Evolutionary conservation across 2,113 vertebrate genomes (phyloP).

Genomic region (Lophius piscatorius): DNA sequence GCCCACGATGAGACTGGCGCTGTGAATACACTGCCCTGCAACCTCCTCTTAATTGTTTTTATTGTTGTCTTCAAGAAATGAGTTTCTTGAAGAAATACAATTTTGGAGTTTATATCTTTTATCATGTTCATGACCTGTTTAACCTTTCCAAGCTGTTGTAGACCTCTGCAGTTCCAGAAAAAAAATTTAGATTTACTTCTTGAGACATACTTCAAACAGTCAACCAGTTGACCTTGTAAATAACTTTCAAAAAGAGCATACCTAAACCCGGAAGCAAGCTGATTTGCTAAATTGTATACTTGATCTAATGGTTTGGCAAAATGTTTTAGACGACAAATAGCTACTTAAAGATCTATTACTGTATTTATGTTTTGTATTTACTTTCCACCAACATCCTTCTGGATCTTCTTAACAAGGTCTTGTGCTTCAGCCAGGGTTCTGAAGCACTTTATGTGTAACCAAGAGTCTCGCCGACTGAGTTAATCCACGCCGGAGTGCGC

Average conservation of each 20-base stretch:
- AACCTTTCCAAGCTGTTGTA: neutral
- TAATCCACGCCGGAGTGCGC: too few species aligned
- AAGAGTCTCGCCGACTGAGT: too few species aligned
- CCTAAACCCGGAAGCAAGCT: neutral
- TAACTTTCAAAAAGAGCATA: neutral
- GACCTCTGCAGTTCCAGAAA: slow-evolving; percentile 5
- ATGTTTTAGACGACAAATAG: too few species aligned
- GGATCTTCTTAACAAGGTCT: too few species aligned
- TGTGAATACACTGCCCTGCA: neutral
- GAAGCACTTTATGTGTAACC: too few species aligned
- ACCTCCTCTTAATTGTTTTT: neutral
- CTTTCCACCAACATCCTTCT: too few species aligned
- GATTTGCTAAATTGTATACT: too few species aligned
- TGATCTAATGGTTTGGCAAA: too few species aligned
- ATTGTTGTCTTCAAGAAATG: neutral
- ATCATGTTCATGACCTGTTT: slow-evolving; percentile 11
- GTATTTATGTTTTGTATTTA: too few species aligned
- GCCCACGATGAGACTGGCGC: neutral
- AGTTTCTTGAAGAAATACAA: slow-evolving; percentile 11
- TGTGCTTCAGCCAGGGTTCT: neutral
- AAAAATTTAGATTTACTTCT: neutral
- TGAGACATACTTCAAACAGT: neutral
- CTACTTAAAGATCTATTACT: too few species aligned
- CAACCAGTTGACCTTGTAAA: neutral
- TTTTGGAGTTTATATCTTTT: neutral